Evolutionary conservation across 1,140 invertebrate species (phyloP), one percentile per base, ranked within the genome.

Genomic region (Rhysida immarginata): DNA sequence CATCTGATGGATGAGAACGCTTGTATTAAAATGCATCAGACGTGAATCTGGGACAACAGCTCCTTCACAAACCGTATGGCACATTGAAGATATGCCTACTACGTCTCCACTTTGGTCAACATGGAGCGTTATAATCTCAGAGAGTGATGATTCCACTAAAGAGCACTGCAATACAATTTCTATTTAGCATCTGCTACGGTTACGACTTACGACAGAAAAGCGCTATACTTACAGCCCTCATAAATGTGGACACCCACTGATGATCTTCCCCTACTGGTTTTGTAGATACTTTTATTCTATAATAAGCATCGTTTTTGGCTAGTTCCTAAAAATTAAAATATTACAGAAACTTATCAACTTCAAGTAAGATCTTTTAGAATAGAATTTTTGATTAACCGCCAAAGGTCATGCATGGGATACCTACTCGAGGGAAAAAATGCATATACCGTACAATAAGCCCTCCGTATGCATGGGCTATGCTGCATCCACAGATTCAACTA

Each of bases 141-240:
- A 77, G 16, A 89, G 68, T 24, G 75, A 69, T 14, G 81, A 77
- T 65, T 79, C 75, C 56, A 77, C 72, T 21, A 84, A 62, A 52
- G 75, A 73, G 67, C 81, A 81, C 78, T 80, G 66, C 45, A 72
- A 71, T n/a, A n/a, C n/a, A n/a, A n/a, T n/a, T n/a, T n/a, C n/a
- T n/a, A n/a, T n/a, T n/a, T n/a, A n/a, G n/a, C n/a, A n/a, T n/a
- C n/a, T n/a, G n/a, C n/a, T n/a, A n/a, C n/a, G n/a, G n/a, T n/a
- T n/a, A n/a, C n/a, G n/a, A n/a, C n/a, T n/a, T n/a, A n/a, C n/a
- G n/a, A n/a, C n/a, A n/a, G n/a, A n/a, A n/a, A n/a, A n/a, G n/a
- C n/a, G n/a, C n/a, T 35, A 35, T 67, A 67, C 76, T 77, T 75
- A 84, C 80, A 41, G 86, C 87, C 75, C 84, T 87, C 25, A 84